Conservation (phyloP, 2,113 vertebrate genomes). For the Grammomys dolichurus region DNA sequence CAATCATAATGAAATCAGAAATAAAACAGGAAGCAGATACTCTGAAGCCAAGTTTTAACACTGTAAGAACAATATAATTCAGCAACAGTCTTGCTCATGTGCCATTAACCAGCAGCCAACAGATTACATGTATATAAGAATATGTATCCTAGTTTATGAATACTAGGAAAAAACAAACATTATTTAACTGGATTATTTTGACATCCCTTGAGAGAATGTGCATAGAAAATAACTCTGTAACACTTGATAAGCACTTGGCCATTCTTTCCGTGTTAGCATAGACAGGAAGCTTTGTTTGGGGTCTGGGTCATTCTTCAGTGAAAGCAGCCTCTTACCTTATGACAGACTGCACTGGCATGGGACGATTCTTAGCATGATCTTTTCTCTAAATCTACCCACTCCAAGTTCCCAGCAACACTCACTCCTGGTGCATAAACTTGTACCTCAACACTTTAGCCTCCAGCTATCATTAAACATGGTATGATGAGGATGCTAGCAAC, state of each 20-base stretch:
- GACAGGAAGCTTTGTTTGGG: neutral
- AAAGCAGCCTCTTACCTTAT: neutral
- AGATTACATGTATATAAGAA: neutral
- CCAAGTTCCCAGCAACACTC: neutral
- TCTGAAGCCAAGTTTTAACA: slow-evolving; percentile 48
- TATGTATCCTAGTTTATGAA: neutral
- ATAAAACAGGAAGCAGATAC: neutral
- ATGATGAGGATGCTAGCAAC: neutral
- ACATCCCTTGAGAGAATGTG: neutral
- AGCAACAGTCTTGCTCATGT: neutral
- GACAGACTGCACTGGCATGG: neutral
- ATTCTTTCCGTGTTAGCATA: slow-evolving; percentile 11
- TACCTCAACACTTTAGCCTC: neutral
- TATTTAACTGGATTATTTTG: neutral
- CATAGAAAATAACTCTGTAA: neutral
- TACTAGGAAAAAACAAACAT: slow-evolving; percentile 25
- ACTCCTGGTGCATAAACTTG: neutral
- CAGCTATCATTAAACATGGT: neutral
- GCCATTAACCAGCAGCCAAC: neutral
- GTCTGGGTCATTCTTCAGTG: neutral
- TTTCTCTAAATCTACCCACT: neutral
- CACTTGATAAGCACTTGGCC: neutral
- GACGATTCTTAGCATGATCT: neutral
- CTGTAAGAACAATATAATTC: neutral
- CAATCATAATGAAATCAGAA: slow-evolving; percentile 14